phyloP scores from a whole-genome alignment of 2,113 vertebrate genomes.

The Tenebrosternarchus preto region DNA sequence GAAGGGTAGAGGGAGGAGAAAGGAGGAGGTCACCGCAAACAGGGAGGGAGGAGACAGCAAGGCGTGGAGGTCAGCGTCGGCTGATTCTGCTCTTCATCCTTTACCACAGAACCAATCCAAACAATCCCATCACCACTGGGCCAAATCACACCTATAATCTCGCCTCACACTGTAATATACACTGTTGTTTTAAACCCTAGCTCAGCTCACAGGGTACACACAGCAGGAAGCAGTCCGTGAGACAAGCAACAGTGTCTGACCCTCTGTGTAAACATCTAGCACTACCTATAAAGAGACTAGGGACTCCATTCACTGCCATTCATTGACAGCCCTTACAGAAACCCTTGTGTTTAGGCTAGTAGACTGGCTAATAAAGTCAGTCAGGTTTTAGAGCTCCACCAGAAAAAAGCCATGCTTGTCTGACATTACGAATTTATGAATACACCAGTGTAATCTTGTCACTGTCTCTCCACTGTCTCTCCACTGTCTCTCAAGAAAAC shows the following conservation, averaged over 20 bases:
- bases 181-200: constrained; percentile 1
- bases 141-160: constrained; percentile 33
- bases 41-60: constrained; percentile 46
- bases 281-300: neutral
- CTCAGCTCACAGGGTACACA: neutral
- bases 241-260: constrained; percentile 35
- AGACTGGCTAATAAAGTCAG: neutral
- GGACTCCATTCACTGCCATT: constrained; percentile 4
- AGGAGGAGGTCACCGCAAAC: constrained; percentile 32
- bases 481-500: neutral
- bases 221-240: constrained; percentile 56
- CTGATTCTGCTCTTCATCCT: constrained; percentile 54
- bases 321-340: neutral
- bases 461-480: neutral
- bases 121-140: constrained; percentile 1
- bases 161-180: constrained; percentile 28
- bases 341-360: neutral
- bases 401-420: neutral
- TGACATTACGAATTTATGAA: neutral
- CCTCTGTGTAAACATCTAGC: constrained; percentile 5
- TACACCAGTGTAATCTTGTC: neutral
- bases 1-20: constrained; percentile 50
- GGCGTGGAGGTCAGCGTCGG: constrained; percentile 61
- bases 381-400: neutral
- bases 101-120: neutral